Base-by-base conservation (phyloP, 1,140 invertebrate genomes). In the Drosophila parabipectinata region DNA sequence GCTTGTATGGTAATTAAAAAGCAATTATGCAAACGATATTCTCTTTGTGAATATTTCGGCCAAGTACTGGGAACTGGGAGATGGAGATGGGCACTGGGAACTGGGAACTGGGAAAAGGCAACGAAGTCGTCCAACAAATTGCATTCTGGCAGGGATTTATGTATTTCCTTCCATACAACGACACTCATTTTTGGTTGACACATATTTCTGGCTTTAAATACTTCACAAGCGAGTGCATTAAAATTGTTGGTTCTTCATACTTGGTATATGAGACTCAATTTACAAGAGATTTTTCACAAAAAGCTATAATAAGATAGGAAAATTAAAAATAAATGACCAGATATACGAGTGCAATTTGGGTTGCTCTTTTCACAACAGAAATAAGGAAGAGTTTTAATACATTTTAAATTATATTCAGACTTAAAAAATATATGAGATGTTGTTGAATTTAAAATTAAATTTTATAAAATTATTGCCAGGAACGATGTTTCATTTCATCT, bases 11-110 rank as follows among this genome's bases (percentile, higher is more conserved):
- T 83, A 79, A 83, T 83, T 83, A 79, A 83, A 83, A 83, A 75
- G 72, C 79, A 83, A 83, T 83, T 83, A 83, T 79, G 75, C 80
- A 75, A 72, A 76, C 61, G 62, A 75, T 67, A 62, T 71, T 62
- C 53, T 45, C 34, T 57, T 28, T 62, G 52, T 55, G 39, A 58
- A 47, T 48, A 44, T 30, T 72, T 66, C n/a, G 59, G 57, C 61
- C 54, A 18, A 30, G 39, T 63, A 32, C 7, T 9, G 37, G 37
- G 26, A 18, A 1, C 26, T 26, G 26, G 26, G 5, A 7, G 0
- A 1, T 5, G n/a, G 39, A n/a, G 4, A 39, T 18, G 7, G 15
- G 15, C 15, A 15, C 15, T 15, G 26, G 4, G 1, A 7, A 5
- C 6, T 5, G n/a, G 39, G 4, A 39, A 4, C 14, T 18, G 7